phyloP scores from a whole-genome alignment of 2,888 invertebrate genomes.

The Augiades crinisus region DNA sequence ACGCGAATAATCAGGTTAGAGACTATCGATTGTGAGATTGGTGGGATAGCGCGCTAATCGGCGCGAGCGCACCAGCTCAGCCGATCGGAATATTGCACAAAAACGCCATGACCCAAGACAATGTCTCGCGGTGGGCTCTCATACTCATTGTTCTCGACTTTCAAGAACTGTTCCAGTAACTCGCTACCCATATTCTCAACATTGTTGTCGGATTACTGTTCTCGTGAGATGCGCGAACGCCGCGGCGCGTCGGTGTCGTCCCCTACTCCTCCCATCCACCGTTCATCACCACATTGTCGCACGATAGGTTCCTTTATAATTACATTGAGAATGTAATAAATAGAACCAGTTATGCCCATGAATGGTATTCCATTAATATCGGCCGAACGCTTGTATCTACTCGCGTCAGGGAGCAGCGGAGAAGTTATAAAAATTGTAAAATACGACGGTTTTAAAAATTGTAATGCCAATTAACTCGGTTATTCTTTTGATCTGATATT shows the following conservation, averaged over 20 bases:
- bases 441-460: conserved; percentile 52
- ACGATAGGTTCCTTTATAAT: conserved; percentile 55
- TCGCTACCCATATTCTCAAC: conserved; percentile 57
- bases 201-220: conserved; percentile 55
- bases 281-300: conserved; percentile 34
- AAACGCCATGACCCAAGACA: conserved; percentile 52
- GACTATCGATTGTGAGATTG: conserved; percentile 25
- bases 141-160: conserved; percentile 71
- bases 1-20: conserved; percentile 22
- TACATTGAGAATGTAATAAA: conserved; percentile 46
- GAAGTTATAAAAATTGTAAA: conserved; percentile 50
- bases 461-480: conserved; percentile 46
- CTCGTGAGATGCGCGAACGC: conserved; percentile 48
- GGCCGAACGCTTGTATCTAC: conserved; percentile 42
- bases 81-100: conserved; percentile 48
- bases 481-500: conserved; percentile 28
- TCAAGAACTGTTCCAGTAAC: conserved; percentile 61
- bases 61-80: conserved; percentile 31
- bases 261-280: conserved; percentile 18
- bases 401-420: conserved; percentile 40
- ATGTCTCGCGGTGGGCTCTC: conserved; percentile 58
- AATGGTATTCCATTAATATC: conserved; percentile 60
- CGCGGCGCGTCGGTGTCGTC: conserved; percentile 23
- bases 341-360: conserved; percentile 55
- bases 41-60: conserved; percentile 26